Evolutionary conservation across 2,888 invertebrate genomes (phyloP).

Genomic region (Sisyra terminalis): DNA sequence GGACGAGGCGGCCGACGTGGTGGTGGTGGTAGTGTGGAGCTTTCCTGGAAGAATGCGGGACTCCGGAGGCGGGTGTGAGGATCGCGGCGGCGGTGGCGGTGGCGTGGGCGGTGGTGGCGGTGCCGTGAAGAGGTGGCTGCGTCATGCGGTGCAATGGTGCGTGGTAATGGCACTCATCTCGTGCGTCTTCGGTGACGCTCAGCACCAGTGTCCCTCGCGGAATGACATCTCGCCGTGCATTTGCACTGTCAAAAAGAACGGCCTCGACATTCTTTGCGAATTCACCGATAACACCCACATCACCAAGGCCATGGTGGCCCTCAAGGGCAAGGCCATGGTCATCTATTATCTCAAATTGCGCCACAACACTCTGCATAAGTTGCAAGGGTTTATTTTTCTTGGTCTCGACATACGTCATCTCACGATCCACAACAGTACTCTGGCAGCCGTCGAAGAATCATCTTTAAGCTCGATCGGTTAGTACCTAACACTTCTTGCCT

Average conservation of each 20-base stretch:
- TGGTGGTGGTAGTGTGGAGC: neutral
- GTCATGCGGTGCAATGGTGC: slow-evolving; percentile 25
- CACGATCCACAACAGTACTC: slow-evolving; percentile 75
- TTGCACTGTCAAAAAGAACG: slow-evolving; percentile 75
- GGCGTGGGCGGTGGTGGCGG: neutral
- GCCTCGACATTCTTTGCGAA: slow-evolving; percentile 78
- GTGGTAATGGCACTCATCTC: slow-evolving; percentile 21
- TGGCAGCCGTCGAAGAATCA: slow-evolving; percentile 74
- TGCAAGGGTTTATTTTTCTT: slow-evolving; percentile 74
- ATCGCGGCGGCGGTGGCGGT: neutral
- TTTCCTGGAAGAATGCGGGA: slow-evolving; percentile 2
- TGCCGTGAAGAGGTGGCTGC: neutral
- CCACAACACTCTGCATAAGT: slow-evolving; percentile 69
- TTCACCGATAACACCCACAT: slow-evolving; percentile 68
- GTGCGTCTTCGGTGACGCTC: slow-evolving; percentile 19
- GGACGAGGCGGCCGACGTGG: neutral
- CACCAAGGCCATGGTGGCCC: slow-evolving; percentile 60
- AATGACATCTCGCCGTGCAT: slow-evolving; percentile 63
- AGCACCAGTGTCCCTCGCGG: slow-evolving; percentile 59
- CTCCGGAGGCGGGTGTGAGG: neutral
- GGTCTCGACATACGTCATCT: slow-evolving; percentile 77
- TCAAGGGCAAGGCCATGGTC: slow-evolving; percentile 64
- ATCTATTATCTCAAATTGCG: slow-evolving; percentile 79
- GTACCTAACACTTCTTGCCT: slow-evolving; percentile 13
- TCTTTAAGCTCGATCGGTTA: slow-evolving; percentile 76